These are phyloP conservation scores for Machaerirhynchus nigripectus DNA, from an alignment of 2,113 vertebrate genomes.

Conservation along the genomic window DNA sequence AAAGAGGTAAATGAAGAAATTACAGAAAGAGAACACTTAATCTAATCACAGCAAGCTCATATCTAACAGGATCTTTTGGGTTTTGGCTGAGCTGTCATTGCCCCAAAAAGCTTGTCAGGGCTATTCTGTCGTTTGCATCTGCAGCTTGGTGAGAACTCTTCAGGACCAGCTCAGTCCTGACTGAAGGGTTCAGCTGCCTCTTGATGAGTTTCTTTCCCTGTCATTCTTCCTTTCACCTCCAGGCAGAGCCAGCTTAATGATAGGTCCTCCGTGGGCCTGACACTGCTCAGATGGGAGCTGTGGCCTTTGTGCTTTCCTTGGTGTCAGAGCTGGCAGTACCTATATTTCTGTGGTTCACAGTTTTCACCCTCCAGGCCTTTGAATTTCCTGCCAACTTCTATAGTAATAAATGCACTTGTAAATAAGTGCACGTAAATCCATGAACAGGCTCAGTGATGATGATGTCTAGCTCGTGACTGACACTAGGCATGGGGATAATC, in stretches of 20 bases:
- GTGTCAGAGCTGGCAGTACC: background rate
- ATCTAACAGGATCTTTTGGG: background rate
- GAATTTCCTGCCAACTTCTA: background rate
- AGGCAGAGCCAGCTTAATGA: background rate
- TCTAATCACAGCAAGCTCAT: slow-evolving; percentile 25
- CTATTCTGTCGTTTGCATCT: background rate
- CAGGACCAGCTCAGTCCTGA: background rate
- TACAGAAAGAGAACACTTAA: slow-evolving; percentile 42
- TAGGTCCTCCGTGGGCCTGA: rapidly evolving
- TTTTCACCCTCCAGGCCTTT: background rate
- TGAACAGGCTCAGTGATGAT: background rate
- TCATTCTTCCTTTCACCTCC: background rate
- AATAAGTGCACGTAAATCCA: background rate
- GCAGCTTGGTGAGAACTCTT: background rate
- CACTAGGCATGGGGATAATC: background rate
- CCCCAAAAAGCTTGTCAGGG: background rate
- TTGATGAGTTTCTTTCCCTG: background rate
- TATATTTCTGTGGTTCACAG: background rate
- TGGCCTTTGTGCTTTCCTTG: background rate
- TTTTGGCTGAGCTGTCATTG: background rate
- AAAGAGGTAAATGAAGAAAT: background rate
- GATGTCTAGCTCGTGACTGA: rapidly evolving
- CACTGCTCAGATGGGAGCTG: background rate
- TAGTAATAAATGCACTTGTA: background rate
- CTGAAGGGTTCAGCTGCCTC: background rate